These are phyloP conservation scores for Archips crataeganus DNA, from an alignment of 2,888 invertebrate species.

Conservation along the genomic window DNA sequence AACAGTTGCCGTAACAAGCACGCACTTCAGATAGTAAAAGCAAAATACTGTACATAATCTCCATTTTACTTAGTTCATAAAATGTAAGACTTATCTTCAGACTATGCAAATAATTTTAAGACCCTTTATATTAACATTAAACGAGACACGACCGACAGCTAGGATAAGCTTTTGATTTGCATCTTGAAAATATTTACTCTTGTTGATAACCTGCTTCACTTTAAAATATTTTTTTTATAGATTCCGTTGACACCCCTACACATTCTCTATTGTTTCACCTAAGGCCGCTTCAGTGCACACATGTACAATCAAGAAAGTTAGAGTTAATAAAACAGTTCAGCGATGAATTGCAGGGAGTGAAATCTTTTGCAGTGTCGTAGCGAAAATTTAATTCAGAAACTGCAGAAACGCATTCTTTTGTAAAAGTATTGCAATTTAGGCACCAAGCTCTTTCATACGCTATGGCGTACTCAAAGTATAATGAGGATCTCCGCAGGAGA, in stretches of 20 bases:
- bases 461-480: neutral
- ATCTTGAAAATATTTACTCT: neutral
- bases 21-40: neutral
- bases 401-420: neutral
- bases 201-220: neutral
- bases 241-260: constrained; percentile 33
- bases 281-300: constrained; percentile 45
- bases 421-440: neutral
- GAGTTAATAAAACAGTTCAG: constrained; percentile 29
- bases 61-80: neutral
- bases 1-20: constrained; percentile 12
- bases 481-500: too few species aligned
- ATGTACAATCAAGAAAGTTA: constrained; percentile 38
- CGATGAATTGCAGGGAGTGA: constrained; percentile 16
- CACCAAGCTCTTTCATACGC: neutral
- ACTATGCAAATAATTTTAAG: constrained; percentile 17
- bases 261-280: constrained; percentile 80
- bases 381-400: neutral
- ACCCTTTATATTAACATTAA: constrained; percentile 6
- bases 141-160: constrained; percentile 1
- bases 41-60: neutral
- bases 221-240: neutral
- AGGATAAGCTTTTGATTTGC: constrained; percentile 10
- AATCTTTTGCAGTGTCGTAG: neutral
- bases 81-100: neutral